Conservation (phyloP, 2,113 vertebrate species). For the Acanthochromis polyacanthus region DNA sequence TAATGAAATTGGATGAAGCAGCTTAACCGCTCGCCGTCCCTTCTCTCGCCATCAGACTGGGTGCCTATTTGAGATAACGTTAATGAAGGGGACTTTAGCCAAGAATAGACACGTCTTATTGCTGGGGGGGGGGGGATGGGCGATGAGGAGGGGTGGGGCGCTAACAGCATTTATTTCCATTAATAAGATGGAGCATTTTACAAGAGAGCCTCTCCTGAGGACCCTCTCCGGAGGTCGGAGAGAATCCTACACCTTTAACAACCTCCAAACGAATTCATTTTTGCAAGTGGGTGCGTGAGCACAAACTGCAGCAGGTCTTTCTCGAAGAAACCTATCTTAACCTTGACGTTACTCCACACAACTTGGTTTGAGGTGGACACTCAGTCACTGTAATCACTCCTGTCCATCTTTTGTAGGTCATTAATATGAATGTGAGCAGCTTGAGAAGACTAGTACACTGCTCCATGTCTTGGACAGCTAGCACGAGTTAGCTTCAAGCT, state of each 20-base stretch:
- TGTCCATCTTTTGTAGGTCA: slow-evolving; percentile 58
- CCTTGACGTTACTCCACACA: slow-evolving; percentile 46
- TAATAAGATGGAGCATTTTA: slow-evolving; percentile 72
- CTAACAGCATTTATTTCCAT: slow-evolving; percentile 77
- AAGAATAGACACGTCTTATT: slow-evolving; percentile 77
- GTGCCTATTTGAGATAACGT: slow-evolving; percentile 84
- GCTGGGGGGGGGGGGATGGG: slow-evolving; percentile 1
- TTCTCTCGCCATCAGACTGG: slow-evolving; percentile 70
- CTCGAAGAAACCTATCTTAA: slow-evolving; percentile 43
- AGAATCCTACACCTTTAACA: slow-evolving; percentile 61
- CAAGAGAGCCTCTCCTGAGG: slow-evolving; percentile 65
- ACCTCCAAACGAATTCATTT: slow-evolving; percentile 43
- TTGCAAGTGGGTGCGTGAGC: background rate
- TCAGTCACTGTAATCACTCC: slow-evolving; percentile 68
- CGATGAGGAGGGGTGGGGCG: slow-evolving; percentile 11
- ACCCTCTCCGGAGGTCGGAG: slow-evolving; percentile 58
- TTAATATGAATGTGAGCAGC: slow-evolving; percentile 56
- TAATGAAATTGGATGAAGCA: slow-evolving; percentile 83
- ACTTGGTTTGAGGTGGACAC: slow-evolving; percentile 36
- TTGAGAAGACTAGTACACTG: slow-evolving; percentile 17
- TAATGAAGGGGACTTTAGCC: slow-evolving; percentile 83
- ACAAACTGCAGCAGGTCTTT: background rate
- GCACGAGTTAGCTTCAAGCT: background rate
- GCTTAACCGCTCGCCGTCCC: slow-evolving; percentile 74
- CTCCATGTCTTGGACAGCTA: background rate